A percentile compares a stretch with the other conserved stretches of the same genome.
phyloP scores from a whole-genome alignment of 1,140 invertebrate genomes.

The Pachyrhynchus sulphureomaculatus region DNA sequence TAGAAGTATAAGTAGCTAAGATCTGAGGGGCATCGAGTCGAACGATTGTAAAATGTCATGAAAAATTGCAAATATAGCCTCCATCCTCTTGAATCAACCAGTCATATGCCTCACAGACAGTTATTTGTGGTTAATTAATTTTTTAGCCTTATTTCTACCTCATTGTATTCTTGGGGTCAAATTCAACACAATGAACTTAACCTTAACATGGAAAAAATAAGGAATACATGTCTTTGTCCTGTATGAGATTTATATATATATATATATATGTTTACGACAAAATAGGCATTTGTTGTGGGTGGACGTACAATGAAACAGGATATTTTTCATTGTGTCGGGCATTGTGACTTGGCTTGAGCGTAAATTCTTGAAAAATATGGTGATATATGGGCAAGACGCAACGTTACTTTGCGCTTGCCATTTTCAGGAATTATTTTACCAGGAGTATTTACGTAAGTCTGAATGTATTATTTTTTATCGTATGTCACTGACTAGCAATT shows the following conservation, averaged over 20 bases:
- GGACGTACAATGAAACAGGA: conserved; percentile 21
- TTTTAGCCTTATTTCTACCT: too few species aligned
- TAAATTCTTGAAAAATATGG: conserved; percentile 27
- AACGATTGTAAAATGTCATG: too few species aligned
- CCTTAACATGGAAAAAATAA: neutral
- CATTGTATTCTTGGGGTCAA: too few species aligned
- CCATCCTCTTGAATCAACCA: too few species aligned
- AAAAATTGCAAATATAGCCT: too few species aligned
- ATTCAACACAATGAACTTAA: conserved; percentile 7
- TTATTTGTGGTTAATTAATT: too few species aligned
- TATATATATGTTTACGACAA: neutral
- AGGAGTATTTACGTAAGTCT: conserved; percentile 13
- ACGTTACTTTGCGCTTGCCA: neutral
- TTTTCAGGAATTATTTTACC: conserved; percentile 23
- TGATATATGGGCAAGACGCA: conserved; percentile 25
- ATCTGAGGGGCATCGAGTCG: too few species aligned
- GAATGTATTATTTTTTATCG: too few species aligned
- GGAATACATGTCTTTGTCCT: conserved; percentile 14
- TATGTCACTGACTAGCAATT: too few species aligned
- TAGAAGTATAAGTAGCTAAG: too few species aligned
- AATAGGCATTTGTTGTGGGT: conserved; percentile 15
- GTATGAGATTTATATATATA: neutral
- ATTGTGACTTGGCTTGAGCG: conserved; percentile 3
- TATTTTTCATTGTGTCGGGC: conserved; percentile 23
- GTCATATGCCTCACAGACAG: too few species aligned